Evolutionary conservation across 1,140 invertebrate genomes (phyloP).

Genomic region (Holotrichia oblita): DNA sequence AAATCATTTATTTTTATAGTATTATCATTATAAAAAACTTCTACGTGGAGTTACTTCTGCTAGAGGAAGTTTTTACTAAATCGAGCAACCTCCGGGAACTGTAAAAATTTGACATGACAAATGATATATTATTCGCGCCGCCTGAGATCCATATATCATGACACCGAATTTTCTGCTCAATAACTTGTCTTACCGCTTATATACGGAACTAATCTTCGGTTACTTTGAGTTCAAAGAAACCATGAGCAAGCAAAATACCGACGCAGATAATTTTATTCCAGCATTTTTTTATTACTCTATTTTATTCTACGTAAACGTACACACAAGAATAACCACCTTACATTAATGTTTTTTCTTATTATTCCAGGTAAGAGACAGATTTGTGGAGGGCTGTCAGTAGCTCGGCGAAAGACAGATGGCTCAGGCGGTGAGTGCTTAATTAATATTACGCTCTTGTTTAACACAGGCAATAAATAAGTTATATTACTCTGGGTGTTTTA

Average conservation of each 20-base stretch:
- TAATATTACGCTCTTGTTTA: slow-evolving; percentile 43
- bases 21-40: slow-evolving; percentile 16
- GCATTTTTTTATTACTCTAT: no score
- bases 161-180: slow-evolving; percentile 31
- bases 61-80: slow-evolving; percentile 23
- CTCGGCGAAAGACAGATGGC: slow-evolving; percentile 40
- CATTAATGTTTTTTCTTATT: slow-evolving; percentile 22
- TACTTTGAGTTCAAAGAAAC: not conserved
- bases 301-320: not conserved
- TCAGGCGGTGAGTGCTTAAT: slow-evolving; percentile 40
- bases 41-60: slow-evolving; percentile 24
- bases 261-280: no score
- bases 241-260: no score
- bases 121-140: slow-evolving; percentile 23
- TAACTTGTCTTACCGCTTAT: not conserved
- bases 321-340: not conserved
- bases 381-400: not conserved
- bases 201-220: not conserved
- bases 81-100: slow-evolving; percentile 23
- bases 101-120: slow-evolving; percentile 32
- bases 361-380: slow-evolving; percentile 39
- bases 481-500: slow-evolving; percentile 37
- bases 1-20: not conserved
- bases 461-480: slow-evolving; percentile 43
- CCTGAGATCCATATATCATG: slow-evolving; percentile 33